A percentile compares a stretch with the other conserved stretches of the same genome.
phyloP scores from a whole-genome alignment of 2,888 invertebrate genomes.

The Acrobasis consociella region DNA sequence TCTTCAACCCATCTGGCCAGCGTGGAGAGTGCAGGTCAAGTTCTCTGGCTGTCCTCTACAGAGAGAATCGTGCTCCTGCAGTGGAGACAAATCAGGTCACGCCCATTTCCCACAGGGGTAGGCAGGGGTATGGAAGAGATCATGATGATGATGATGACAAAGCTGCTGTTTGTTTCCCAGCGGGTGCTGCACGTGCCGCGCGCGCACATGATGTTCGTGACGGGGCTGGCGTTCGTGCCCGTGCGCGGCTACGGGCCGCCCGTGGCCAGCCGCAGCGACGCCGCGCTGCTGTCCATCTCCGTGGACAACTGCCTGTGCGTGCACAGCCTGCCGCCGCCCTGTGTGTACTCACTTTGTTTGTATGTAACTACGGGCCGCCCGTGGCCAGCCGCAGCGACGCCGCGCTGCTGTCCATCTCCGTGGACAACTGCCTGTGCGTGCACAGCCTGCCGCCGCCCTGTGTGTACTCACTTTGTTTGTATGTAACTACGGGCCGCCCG shows the following conservation, averaged over 20 bases:
- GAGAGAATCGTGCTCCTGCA: no score
- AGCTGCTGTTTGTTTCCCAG: conserved; percentile 83
- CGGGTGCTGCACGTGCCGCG: conserved; percentile 90
- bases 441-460: conserved; percentile 86
- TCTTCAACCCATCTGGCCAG: no score
- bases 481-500: conserved; percentile 88
- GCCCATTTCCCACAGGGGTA: no score
- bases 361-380: conserved; percentile 87
- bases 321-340: conserved; percentile 84
- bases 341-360: not conserved
- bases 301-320: conserved; percentile 97
- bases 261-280: conserved; percentile 89
- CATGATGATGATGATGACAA: no score
- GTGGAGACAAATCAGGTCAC: no score
- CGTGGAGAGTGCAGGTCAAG: no score
- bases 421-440: conserved; percentile 96
- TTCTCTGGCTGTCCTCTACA: no score
- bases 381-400: conserved; percentile 90
- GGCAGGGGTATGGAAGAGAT: no score
- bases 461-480: no score
- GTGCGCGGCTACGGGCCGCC: conserved; percentile 86
- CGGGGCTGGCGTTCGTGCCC: conserved; percentile 96
- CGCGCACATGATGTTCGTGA: conserved; percentile 98
- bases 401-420: conserved; percentile 96
- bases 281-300: conserved; percentile 96